Evolutionary conservation across 2,888 invertebrate species (phyloP).

Genomic region (Phyto melanocephala): DNA sequence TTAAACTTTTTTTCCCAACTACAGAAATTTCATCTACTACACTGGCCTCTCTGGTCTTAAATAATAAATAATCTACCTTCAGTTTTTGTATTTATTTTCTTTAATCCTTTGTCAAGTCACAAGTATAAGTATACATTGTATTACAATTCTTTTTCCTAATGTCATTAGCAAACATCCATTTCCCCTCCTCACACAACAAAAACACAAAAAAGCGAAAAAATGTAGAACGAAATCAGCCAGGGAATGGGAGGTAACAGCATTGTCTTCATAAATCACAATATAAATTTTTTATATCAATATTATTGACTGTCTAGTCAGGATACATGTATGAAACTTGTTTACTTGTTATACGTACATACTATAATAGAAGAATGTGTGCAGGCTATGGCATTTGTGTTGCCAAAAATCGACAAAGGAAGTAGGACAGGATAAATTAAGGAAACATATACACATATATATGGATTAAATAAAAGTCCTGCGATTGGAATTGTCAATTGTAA

Average conservation of each 20-base stretch:
- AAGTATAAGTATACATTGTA: background rate
- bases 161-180: conserved; percentile 9
- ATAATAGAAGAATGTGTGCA: background rate
- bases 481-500: conserved; percentile 33
- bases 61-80: conserved; percentile 43
- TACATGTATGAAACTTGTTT: conserved; percentile 34
- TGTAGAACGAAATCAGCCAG: background rate
- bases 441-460: background rate
- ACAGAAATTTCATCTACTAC: conserved; percentile 1
- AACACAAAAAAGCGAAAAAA: background rate
- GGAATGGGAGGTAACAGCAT: background rate
- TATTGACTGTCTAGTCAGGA: conserved; percentile 54
- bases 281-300: conserved; percentile 55
- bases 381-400: background rate
- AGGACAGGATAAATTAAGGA: background rate
- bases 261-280: conserved; percentile 55
- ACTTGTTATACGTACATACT: background rate
- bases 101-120: conserved; percentile 25
- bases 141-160: conserved; percentile 29
- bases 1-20: background rate
- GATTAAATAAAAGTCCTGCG: conserved; percentile 15
- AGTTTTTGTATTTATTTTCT: background rate
- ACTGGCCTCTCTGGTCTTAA: conserved; percentile 15
- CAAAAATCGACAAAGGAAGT: background rate
- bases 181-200: no score